Conservation (phyloP, 2,113 vertebrate species). For the Anoplopoma fimbria region DNA sequence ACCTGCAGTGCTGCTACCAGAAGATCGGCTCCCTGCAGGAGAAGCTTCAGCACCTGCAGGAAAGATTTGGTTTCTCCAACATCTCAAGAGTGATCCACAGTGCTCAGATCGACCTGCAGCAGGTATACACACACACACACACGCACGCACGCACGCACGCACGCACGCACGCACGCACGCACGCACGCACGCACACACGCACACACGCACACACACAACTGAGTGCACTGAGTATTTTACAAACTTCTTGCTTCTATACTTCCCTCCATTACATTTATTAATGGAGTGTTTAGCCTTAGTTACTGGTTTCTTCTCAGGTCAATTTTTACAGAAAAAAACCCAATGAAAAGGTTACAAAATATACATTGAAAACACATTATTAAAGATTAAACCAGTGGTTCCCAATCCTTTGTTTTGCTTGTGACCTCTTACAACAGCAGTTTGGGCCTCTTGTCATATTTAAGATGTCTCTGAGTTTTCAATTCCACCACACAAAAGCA, state of each 20-base stretch:
- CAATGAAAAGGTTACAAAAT: no score
- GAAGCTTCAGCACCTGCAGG: conserved; percentile 86
- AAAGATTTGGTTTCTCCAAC: conserved; percentile 86
- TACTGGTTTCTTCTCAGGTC: no score
- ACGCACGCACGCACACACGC: no score
- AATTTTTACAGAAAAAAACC: no score
- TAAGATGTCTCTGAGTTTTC: background rate
- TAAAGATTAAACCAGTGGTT: background rate
- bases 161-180: background rate
- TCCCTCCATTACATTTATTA: background rate
- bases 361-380: no score
- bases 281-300: no score
- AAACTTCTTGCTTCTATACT: background rate
- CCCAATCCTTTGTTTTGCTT: background rate
- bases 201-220: no score
- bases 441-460: background rate
- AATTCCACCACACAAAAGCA: background rate
- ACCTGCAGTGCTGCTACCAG: conserved; percentile 89
- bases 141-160: background rate
- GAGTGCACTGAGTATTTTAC: no score
- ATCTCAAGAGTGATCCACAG: conserved; percentile 86
- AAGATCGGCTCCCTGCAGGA: conserved; percentile 86
- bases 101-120: conserved; percentile 92
- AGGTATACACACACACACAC: conserved; percentile 80
- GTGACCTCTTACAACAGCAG: background rate